A percentile compares a stretch with the other conserved stretches of the same genome.
phyloP scores from a whole-genome alignment of 2,888 invertebrate species.

The Andrena bucephala region DNA sequence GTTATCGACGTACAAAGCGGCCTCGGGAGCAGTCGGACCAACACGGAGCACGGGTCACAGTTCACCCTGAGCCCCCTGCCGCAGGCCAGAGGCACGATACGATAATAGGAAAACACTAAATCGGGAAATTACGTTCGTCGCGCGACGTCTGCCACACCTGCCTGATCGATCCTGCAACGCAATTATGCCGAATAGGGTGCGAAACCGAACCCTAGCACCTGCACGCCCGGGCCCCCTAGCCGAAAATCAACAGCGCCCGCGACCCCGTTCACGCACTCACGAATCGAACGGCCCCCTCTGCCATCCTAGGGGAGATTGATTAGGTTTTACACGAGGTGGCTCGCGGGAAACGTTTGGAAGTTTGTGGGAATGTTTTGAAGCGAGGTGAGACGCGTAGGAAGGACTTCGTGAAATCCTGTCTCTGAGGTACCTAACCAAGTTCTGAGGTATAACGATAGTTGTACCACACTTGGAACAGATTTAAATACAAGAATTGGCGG shows the following conservation, averaged over 20 bases:
- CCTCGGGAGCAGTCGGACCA: slow-evolving; percentile 55
- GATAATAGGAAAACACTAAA: slow-evolving; percentile 74
- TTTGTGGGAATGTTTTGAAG: no score
- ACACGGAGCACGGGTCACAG: slow-evolving; percentile 34
- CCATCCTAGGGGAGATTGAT: background rate
- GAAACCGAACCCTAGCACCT: background rate
- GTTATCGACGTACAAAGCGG: slow-evolving; percentile 58
- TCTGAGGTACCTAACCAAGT: no score
- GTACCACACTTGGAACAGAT: no score
- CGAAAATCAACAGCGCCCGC: slow-evolving; percentile 15
- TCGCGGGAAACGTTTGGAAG: no score
- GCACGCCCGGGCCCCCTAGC: no score
- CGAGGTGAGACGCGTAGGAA: no score
- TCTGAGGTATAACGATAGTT: no score
- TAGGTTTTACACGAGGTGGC: no score
- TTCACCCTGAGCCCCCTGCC: slow-evolving; percentile 36
- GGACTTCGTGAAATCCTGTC: no score
- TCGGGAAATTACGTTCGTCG: slow-evolving; percentile 71
- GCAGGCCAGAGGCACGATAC: slow-evolving; percentile 38
- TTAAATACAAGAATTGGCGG: no score
- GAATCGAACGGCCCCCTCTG: background rate
- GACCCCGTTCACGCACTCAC: background rate
- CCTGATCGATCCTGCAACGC: slow-evolving; percentile 58
- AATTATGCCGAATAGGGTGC: slow-evolving; percentile 59
- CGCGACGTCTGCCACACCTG: slow-evolving; percentile 59